Base-by-base conservation (phyloP, 2,113 vertebrate genomes). In the Platycercus adscitus region DNA sequence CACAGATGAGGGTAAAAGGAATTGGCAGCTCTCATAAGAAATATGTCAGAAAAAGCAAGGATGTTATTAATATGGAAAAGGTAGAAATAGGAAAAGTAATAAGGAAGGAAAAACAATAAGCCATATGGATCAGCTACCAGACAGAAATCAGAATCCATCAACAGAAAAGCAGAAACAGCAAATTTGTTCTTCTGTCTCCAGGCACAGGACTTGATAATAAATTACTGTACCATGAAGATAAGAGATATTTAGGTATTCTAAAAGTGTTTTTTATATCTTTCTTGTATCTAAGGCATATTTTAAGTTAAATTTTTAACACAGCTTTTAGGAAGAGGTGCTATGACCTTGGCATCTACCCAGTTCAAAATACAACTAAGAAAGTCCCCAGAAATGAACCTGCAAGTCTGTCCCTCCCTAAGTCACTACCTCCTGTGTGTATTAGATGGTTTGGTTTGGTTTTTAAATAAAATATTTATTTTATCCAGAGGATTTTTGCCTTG, bases 21-120 rank as follows among this genome's bases (percentile, higher is more conserved):
- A 86, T 88, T 83, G 93, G 95, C 72, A 84, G 78, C 60, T 70
- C 91, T 93, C 82, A 43, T 72, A 83, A 91, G 86, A 85, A 95
- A 95, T 95, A 76, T 58, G 86, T 83, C 86, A 90, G 64, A 61
- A 91, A 90, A 90, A 66, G 31, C 26, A 81, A 89, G 49, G 70
- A 78, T 93, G 44, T 26, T 91, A 50, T 81, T 95, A 92, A 81
- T 95, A 92, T 35, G 52, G 89, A 60, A 63, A 91, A 95, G 72
- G 55, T 29, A 39, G 49, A 33, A 55, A 58, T 10, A 58, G 21
- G 21, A 58, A 58, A 35, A 58, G 56, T 15, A 58, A 35, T 58
- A 24, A 35, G 56, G 33, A 35, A 58, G 33, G 21, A 35, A 26
- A 64, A 82, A 63, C 81, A 43, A 91, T 82, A 92, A 65, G 39